phyloP scores from a whole-genome alignment of 2,797 vertebrate genomes.

The Melanitta fusca region DNA sequence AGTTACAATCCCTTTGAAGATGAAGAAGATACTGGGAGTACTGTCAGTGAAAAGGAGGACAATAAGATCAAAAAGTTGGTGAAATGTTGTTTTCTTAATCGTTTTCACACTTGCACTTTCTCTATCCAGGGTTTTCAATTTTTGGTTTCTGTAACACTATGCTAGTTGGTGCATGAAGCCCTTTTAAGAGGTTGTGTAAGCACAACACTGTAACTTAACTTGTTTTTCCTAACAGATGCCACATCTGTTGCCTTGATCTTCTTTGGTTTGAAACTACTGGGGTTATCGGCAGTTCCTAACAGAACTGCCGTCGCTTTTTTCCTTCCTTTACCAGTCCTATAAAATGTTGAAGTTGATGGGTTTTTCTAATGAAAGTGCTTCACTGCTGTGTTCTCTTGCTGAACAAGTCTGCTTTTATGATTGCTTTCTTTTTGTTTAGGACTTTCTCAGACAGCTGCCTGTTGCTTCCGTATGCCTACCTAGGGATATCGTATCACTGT shows the following conservation, averaged over 20 bases:
- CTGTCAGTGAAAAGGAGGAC: conserved; percentile 92
- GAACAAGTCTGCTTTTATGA: conserved; percentile 18
- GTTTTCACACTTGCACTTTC: conserved; percentile 63
- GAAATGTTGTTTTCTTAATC: conserved; percentile 81
- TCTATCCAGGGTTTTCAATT: conserved; percentile 67
- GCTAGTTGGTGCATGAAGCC: conserved; percentile 62
- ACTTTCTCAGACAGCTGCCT: conserved; percentile 22
- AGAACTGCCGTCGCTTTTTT: conserved; percentile 37
- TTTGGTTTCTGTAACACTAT: conserved; percentile 14
- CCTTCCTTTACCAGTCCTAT: conserved; percentile 10
- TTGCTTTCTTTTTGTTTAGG: conserved; percentile 46
- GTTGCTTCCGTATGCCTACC: conserved; percentile 1
- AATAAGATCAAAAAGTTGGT: conserved; percentile 96
- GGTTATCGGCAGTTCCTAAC: conserved; percentile 62
- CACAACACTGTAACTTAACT: conserved; percentile 28
- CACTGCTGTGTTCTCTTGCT: conserved; percentile 17
- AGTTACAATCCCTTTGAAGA: conserved; percentile 97
- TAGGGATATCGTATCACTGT: neutral
- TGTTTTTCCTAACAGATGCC: conserved; percentile 45
- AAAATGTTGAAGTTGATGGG: neutral
- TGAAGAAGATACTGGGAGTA: conserved; percentile 88
- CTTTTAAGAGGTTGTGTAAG: conserved; percentile 25
- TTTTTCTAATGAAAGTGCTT: conserved; percentile 41
- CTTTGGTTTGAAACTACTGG: conserved; percentile 1
- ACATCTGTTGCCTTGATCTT: conserved; percentile 18